Evolutionary conservation across 2,113 vertebrate genomes (phyloP), one percentile per base, ranked within the genome.

Genomic region (Corydoras sp.): DNA sequence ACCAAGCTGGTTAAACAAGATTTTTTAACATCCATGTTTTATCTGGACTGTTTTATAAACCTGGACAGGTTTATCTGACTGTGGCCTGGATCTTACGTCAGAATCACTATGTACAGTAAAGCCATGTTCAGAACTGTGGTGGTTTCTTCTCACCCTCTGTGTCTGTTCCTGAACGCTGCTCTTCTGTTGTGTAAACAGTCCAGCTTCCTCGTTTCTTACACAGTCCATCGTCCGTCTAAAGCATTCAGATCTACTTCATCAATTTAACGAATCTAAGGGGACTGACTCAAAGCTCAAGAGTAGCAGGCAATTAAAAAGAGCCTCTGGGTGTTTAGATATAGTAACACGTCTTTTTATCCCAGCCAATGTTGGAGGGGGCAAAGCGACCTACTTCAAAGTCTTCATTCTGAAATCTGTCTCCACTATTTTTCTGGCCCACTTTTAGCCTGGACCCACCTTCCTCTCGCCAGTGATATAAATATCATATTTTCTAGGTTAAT

Each of bases 401-500:
- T 81, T 78, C 84, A 80, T 84, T 88, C 84, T 83, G 70, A 85
- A 86, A 88, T 79, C 81, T 76, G 80, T 75, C 81, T 81, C 76
- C 68, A 80, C 81, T 63, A 82, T 11, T 18, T 48, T 43, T 81
- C 80, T 88, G 87, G 76, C 83, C 88, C 76, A 81, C 73, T 90
- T 90, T 81, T 51, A 77, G 78, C 85, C 82, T 84, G 86, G 87
- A 83, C 85, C 87, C 76, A 80, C 81, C 85, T 90, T 86, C 80
- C 82, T 85, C 78, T 83, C n/a, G 29, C 30, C 14, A 10, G n/a
- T 54, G 65, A 60, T 89, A 90, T 89, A 88, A 88, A 90, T 89
- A 90, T 89, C 87, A 82, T 85, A 72, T 84, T 84, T 88, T 90
- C 81, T 90, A 86, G 90, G 90, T 90, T 91, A 90, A 91, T 91